Conservation (phyloP, 2,797 vertebrate genomes). For the Thalassophryne amazonica region DNA sequence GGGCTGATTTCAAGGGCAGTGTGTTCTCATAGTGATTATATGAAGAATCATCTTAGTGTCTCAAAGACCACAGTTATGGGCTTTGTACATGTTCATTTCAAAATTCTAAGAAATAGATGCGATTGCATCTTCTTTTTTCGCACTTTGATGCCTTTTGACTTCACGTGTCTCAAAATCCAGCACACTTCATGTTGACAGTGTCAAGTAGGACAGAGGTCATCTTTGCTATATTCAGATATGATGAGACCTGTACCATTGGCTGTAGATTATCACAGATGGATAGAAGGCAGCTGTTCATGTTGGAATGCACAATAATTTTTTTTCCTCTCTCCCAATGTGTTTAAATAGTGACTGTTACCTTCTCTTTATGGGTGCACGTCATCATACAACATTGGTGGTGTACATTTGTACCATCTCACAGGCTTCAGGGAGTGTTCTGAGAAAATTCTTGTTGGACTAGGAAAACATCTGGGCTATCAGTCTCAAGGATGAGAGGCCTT, state of each 20-base stretch:
- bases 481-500: constrained; percentile 3
- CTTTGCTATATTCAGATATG: constrained; percentile 60
- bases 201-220: constrained; percentile 38
- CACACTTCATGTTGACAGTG: constrained; percentile 31
- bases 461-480: neutral
- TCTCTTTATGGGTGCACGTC: neutral
- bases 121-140: too few species aligned
- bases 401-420: neutral
- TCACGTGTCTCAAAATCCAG: constrained; percentile 1
- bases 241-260: constrained; percentile 33
- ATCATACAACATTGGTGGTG: neutral
- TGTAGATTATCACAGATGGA: constrained; percentile 13
- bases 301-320: neutral
- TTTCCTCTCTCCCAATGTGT: neutral
- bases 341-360: neutral
- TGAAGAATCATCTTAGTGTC: too few species aligned
- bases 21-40: too few species aligned
- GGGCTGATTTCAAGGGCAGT: too few species aligned
- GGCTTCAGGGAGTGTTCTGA: constrained; percentile 20
- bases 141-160: too few species aligned
- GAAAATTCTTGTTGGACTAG: neutral
- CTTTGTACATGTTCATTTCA: too few species aligned
- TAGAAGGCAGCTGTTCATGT: neutral
- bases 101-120: too few species aligned
- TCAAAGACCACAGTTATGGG: too few species aligned